phyloP scores from a whole-genome alignment of 2,888 invertebrate genomes.

The Dermolepida albohirtum region DNA sequence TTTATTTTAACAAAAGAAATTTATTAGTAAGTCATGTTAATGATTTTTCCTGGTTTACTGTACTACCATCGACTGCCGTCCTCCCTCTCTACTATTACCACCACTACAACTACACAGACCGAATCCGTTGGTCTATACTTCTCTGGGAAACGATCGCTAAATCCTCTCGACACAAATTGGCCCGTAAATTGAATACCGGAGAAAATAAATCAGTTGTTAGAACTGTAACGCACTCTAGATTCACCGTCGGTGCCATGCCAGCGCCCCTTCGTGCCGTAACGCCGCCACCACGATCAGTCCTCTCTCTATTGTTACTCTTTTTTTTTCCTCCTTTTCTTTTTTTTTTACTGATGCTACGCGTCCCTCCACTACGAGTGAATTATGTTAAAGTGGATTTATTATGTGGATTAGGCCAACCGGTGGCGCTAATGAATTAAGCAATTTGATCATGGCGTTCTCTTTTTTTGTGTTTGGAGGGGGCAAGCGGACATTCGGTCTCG shows the following conservation, averaged over 20 bases:
- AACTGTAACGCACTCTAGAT: slow-evolving; percentile 59
- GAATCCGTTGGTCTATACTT: slow-evolving; percentile 21
- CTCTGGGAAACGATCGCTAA: slow-evolving; percentile 58
- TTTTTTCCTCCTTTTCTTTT: slow-evolving; percentile 45
- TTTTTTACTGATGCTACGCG: slow-evolving; percentile 12
- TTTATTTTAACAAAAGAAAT: too few relatives aligned
- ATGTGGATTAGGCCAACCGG: slow-evolving; percentile 61
- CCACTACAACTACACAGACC: background rate
- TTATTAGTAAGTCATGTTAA: too few relatives aligned
- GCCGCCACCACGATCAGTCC: slow-evolving; percentile 29
- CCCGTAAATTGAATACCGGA: slow-evolving; percentile 65
- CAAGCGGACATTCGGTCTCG: slow-evolving; percentile 29
- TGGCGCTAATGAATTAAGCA: slow-evolving; percentile 62
- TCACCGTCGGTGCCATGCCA: slow-evolving; percentile 29
- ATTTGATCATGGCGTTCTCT: slow-evolving; percentile 40
- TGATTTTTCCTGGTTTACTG: too few relatives aligned
- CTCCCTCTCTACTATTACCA: too few relatives aligned
- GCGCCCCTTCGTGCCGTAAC: slow-evolving; percentile 5
- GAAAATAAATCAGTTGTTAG: slow-evolving; percentile 62
- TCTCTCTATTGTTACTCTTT: slow-evolving; percentile 45
- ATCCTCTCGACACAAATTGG: slow-evolving; percentile 65
- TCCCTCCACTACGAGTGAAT: slow-evolving; percentile 52
- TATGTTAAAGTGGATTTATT: slow-evolving; percentile 62
- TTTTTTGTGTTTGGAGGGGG: slow-evolving; percentile 10
- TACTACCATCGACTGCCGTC: too few relatives aligned